phyloP scores from a whole-genome alignment of 2,888 invertebrate genomes.

The Crepidodera aurea region DNA sequence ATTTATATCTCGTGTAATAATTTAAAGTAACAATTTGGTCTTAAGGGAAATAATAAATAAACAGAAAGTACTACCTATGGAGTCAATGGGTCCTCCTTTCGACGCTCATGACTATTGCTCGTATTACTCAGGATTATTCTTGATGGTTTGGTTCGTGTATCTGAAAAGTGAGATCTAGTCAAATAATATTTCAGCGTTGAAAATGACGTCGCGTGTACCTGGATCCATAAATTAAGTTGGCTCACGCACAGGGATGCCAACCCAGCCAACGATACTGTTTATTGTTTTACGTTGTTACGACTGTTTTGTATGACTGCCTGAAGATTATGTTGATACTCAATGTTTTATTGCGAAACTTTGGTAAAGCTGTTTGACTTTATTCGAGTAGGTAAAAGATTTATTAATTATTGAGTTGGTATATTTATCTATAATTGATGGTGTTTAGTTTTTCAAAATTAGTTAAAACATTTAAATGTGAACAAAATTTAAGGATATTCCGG shows the following conservation, averaged over 20 bases:
- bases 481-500: too few species aligned
- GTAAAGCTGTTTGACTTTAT: too few species aligned
- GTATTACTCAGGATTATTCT: slow-evolving; percentile 42
- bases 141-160: slow-evolving; percentile 33
- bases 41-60: too few species aligned
- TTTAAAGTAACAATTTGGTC: too few species aligned
- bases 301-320: slow-evolving; percentile 3
- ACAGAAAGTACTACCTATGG: too few species aligned
- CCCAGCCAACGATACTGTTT: neutral
- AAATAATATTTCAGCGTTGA: slow-evolving; percentile 45
- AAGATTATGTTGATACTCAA: slow-evolving; percentile 7
- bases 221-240: slow-evolving; percentile 34
- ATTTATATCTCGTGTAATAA: too few species aligned
- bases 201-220: slow-evolving; percentile 44
- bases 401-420: too few species aligned
- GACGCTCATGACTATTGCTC: neutral
- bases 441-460: too few species aligned
- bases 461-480: too few species aligned
- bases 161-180: slow-evolving; percentile 42
- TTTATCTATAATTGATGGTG: too few species aligned
- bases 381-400: too few species aligned
- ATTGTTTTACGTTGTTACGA: slow-evolving; percentile 17
- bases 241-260: slow-evolving; percentile 34
- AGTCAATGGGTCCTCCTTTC: too few species aligned
- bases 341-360: neutral